Base-by-base conservation (phyloP, 2,113 vertebrate species). In the Propithecus coquereli region DNA sequence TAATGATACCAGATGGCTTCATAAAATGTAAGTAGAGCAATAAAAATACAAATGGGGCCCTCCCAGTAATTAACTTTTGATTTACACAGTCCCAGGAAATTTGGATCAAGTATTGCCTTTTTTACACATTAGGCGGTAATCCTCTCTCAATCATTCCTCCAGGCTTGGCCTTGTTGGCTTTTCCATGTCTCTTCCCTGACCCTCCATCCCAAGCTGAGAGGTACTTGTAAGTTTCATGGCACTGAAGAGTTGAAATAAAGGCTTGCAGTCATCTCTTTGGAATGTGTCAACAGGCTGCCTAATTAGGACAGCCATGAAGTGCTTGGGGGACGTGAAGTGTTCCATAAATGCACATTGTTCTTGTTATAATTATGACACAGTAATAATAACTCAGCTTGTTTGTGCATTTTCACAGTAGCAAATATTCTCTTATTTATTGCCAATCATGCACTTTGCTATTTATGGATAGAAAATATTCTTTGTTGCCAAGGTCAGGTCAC, bases 11-110 rank as follows among this genome's bases (percentile, higher is more conserved):
- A 99, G 98, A 98, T 98, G 98, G 97, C 90, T 98, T 97, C 97
- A 97, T 98, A 98, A 98, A 98, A 98, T 97, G 97, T 97, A 98
- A 98, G 98, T 90, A 97, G 82, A 89, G 95, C 3, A 90, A 98
- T 98, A 98, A 98, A 98, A 98, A 96, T 96, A 95, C 85, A 97
- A 92, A 97, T 16, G 90, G 94, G 79, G 94, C 79, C 77, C 93
- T 98, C 97, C 37, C 27, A 90, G 86, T 34, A 93, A 98, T 98
- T 98, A 98, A 97, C 97, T 98, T 97, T 92, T 97, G 96, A 97
- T 97, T 96, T 97, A 97, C 47, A 83, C 87, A 63, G 93, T 16
- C 96, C 90, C 81, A 80, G 88, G 92, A 89, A 96, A 97, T 94
- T 91, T 95, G 90, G 76, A 68, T 54, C 6, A 23, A 40, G 45